Conservation (phyloP, 2,797 vertebrate genomes). For the Phalloptychus januarius region DNA sequence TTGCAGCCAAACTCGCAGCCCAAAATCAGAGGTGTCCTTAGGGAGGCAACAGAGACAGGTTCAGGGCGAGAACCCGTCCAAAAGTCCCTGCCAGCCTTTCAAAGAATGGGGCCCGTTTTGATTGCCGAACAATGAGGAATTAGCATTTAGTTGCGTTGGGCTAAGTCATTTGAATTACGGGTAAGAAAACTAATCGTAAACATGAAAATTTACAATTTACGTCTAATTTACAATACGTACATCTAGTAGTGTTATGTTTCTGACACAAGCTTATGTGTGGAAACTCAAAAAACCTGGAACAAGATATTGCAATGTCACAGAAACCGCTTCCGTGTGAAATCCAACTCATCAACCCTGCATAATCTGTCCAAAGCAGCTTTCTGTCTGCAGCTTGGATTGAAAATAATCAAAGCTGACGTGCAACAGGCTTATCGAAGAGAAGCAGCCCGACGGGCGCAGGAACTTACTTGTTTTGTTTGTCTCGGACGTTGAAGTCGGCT, state of each 20-base stretch:
- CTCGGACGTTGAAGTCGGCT: constrained; percentile 87
- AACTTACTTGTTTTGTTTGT: constrained; percentile 94
- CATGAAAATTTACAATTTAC: too few relatives aligned
- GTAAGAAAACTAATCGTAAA: neutral
- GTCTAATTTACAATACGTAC: neutral
- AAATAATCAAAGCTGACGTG: neutral
- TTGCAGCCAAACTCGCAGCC: constrained; percentile 94
- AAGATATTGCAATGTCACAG: neutral
- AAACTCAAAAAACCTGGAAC: neutral
- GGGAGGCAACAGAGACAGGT: neutral
- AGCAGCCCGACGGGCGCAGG: neutral
- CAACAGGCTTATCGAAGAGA: neutral
- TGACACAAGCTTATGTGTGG: neutral
- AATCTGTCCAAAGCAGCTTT: constrained; percentile 9
- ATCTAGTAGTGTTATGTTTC: neutral
- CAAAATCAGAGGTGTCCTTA: constrained; percentile 91
- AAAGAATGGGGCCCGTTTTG: neutral
- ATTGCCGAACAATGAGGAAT: neutral
- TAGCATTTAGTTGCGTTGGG: neutral
- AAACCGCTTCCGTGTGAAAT: neutral
- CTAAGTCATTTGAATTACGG: neutral
- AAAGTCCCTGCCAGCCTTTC: neutral
- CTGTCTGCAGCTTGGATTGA: constrained; percentile 1
- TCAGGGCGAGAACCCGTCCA: neutral
- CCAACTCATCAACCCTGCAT: neutral